Evolutionary conservation across 2,113 vertebrate genomes (phyloP), one percentile per base, ranked within the genome.

Genomic region (Ceyx cyanopectus): DNA sequence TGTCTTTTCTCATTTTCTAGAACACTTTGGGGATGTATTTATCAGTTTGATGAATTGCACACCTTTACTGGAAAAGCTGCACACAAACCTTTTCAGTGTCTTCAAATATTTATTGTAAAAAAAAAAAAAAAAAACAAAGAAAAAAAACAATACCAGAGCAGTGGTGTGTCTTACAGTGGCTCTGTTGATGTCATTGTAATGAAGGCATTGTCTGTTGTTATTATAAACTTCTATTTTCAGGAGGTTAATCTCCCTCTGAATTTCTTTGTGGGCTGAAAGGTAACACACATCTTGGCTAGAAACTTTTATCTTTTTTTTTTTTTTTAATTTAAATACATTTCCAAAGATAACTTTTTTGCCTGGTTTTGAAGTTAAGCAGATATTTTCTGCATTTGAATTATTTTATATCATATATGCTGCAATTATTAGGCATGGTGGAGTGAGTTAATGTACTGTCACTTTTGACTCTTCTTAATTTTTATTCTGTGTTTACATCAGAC

Each of bases 291-390:
- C 73, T 88, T 85, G 45, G 67, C 60, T 65, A 87, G 61, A 81
- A 54, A 43, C 60, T 26, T 91, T 95, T 34, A 34, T 34, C 34
- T 34, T 92, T 26, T 18, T 87, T 24, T 90, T 95, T 92, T 50
- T 51, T 82, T 41, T 34, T 10, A 69, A 81, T 87, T 83, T 81
- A 94, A 92, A 18, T 93, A 6, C 54, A 76, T 96, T 97, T 97
- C 97, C 97, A 97, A 98, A 98, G 96, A 97, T 30, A 92, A 87
- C 45, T 94, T 53, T 90, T 70, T 77, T 94, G 85, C 85, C 57
- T 95, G 66, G 48, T 93, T 83, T 95, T 94, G 74, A 89, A 50
- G 74, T 92, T 93, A 92, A 81, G 85, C 93, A 85, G 65, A 54
- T 70, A 32, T 69, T 94, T 82, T 80, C 63, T 51, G 23, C 57